A percentile compares a stretch with the other conserved stretches of the same genome.
phyloP scores from a whole-genome alignment of 2,113 vertebrate species.

The Corythaeola cristata region DNA sequence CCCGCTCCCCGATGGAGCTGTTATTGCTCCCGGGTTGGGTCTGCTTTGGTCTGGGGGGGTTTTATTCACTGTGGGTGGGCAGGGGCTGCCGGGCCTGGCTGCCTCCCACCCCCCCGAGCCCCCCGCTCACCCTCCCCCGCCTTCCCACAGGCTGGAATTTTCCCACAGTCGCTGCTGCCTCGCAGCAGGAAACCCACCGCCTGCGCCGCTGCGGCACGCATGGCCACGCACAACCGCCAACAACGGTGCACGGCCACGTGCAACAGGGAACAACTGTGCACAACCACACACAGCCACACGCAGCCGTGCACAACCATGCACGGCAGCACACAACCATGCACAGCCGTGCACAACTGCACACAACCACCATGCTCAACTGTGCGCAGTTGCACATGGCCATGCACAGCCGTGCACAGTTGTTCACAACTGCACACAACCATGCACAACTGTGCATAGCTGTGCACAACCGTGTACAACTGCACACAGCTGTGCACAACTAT shows the following conservation, averaged over 20 bases:
- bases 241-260: not conserved
- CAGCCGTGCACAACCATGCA: too few species aligned
- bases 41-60: too few species aligned
- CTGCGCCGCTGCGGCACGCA: not conserved
- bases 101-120: not conserved
- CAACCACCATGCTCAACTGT: too few species aligned
- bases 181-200: not conserved
- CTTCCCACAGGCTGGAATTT: conserved; percentile 10
- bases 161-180: conserved; percentile 34
- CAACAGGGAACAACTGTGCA: too few species aligned
- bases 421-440: not conserved
- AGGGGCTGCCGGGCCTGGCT: not conserved
- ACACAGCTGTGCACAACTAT: not conserved
- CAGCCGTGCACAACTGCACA: not conserved
- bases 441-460: too few species aligned
- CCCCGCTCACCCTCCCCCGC: not conserved
- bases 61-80: not conserved
- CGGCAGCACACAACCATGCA: not conserved
- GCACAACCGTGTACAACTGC: too few species aligned
- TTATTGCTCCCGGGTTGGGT: accelerated
- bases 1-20: not conserved
- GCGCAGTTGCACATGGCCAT: too few species aligned
- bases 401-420: too few species aligned
- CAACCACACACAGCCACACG: too few species aligned
- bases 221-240: not conserved